These are phyloP conservation scores for Beris morrisii DNA, from an alignment of 2,888 invertebrate species.

Conservation along the genomic window DNA sequence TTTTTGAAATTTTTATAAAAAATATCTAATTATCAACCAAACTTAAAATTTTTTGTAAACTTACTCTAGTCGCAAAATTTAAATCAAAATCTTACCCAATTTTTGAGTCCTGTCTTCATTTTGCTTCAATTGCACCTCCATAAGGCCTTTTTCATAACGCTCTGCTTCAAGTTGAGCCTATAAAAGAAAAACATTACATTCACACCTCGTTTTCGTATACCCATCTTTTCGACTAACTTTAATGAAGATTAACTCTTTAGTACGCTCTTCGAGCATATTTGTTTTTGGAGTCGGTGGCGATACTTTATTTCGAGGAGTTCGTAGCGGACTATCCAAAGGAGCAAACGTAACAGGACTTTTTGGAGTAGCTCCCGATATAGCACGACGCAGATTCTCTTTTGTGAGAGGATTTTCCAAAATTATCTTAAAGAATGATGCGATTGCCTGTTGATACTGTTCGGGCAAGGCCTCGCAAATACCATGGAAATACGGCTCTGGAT, in stretches of 20 bases:
- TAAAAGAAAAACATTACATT: constrained; percentile 14
- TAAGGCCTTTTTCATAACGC: constrained; percentile 49
- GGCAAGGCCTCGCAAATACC: constrained; percentile 48
- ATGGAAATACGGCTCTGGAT: constrained; percentile 48
- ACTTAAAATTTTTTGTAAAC: too few species aligned
- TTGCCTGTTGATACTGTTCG: constrained; percentile 45
- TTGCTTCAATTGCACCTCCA: constrained; percentile 50
- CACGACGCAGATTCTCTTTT: constrained; percentile 44
- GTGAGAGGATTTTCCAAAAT: constrained; percentile 44
- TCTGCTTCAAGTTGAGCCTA: constrained; percentile 51
- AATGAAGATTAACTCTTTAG: constrained; percentile 48
- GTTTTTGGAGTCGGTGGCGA: constrained; percentile 50
- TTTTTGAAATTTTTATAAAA: too few species aligned
- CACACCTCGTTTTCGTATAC: not conserved
- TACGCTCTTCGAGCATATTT: constrained; percentile 48
- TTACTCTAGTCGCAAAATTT: too few species aligned
- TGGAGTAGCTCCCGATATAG: constrained; percentile 42
- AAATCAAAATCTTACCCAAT: constrained; percentile 42
- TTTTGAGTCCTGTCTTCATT: constrained; percentile 46
- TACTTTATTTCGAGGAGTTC: constrained; percentile 42
- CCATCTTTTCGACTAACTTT: constrained; percentile 42
- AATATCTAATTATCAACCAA: too few species aligned
- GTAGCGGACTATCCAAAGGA: constrained; percentile 40
- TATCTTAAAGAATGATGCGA: constrained; percentile 48
- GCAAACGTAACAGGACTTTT: constrained; percentile 21